phyloP scores from a whole-genome alignment of 2,888 invertebrate genomes.

The Nyleta sp. region DNA sequence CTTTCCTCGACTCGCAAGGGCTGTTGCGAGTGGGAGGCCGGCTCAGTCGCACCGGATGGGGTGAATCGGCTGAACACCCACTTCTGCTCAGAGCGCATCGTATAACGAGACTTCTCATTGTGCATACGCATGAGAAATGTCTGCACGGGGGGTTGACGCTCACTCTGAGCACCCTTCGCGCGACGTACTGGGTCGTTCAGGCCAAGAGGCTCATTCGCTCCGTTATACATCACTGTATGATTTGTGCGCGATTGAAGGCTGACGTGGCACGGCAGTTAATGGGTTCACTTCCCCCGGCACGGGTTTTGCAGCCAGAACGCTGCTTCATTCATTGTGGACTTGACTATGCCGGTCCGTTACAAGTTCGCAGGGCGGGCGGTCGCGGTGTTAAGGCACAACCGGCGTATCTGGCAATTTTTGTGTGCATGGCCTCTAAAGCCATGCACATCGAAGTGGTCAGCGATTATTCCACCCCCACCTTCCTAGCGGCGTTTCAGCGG shows the following conservation, averaged over 20 bases:
- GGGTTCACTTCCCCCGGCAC: not conserved
- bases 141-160: conserved; percentile 10
- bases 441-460: not conserved
- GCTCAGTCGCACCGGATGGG: no score
- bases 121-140: conserved; percentile 16
- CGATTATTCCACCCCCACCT: not conserved
- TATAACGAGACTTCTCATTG: not conserved
- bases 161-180: conserved; percentile 18
- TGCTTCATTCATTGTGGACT: not conserved
- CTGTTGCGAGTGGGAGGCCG: no score
- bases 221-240: not conserved
- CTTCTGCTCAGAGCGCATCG: not conserved
- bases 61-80: not conserved
- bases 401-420: not conserved
- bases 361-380: not conserved
- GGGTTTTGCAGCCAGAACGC: not conserved
- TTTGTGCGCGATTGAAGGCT: not conserved
- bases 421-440: not conserved
- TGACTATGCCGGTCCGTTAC: not conserved
- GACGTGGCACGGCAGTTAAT: not conserved
- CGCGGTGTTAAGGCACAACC: not conserved
- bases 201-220: not conserved
- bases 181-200: not conserved
- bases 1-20: not conserved
- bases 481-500: not conserved